Conservation (phyloP, 2,113 vertebrate species). For the Agapornis roseicollis region DNA sequence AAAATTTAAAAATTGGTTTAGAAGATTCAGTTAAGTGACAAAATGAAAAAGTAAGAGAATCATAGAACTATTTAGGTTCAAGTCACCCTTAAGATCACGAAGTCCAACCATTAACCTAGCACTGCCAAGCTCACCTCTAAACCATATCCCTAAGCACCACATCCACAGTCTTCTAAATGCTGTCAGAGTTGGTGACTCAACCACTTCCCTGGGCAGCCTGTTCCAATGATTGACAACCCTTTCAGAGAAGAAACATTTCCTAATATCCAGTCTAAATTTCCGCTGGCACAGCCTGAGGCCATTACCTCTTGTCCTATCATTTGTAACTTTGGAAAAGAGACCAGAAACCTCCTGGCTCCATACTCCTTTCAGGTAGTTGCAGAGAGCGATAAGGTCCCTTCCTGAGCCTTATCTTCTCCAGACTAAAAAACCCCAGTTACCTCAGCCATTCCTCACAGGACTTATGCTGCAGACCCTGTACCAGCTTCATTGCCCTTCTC, state of each 20-base stretch:
- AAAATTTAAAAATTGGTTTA: background rate
- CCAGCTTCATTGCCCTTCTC: rapidly evolving
- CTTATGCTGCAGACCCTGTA: background rate
- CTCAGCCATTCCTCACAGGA: rapidly evolving
- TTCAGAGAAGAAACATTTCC: background rate
- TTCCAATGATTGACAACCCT: background rate
- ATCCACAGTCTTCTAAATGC: background rate
- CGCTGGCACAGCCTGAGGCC: background rate
- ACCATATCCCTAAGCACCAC: background rate
- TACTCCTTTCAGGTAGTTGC: background rate
- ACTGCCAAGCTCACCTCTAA: background rate
- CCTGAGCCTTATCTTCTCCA: background rate
- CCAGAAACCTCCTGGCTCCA: rapidly evolving
- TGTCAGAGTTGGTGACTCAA: background rate
- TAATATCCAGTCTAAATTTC: background rate
- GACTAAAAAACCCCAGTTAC: background rate
- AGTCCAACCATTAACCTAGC: background rate
- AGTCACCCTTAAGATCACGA: background rate
- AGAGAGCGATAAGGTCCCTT: rapidly evolving
- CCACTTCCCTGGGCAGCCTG: background rate
- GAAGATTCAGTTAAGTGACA: background rate
- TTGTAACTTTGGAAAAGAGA: background rate
- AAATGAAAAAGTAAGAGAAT: background rate
- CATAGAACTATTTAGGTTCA: background rate
- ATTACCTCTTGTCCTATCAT: background rate